Evolutionary conservation across 2,797 vertebrate genomes (phyloP), one percentile per base, ranked within the genome.

Genomic region (Argyrosomus regius): DNA sequence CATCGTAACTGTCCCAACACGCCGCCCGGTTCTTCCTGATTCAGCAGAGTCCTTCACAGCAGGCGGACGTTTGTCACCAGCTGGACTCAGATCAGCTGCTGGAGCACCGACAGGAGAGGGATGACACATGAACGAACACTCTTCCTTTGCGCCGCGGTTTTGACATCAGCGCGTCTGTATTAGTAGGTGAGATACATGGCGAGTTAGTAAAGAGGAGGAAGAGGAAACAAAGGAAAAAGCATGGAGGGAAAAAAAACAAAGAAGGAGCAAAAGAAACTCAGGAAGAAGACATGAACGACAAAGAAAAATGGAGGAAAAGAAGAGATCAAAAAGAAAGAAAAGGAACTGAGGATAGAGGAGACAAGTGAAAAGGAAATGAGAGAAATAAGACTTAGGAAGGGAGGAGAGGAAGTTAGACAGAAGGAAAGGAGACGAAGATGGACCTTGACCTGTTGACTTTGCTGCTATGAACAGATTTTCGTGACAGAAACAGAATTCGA

Each of bases 41-140:
- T 92, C 91, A 89, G 85, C 89, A 91, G 81, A 80, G 73, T 86
- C 81, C 80, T 86, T 82, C 79, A 13, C 83, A 59, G 82, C 82
- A 35, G 82, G 74, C 53, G 0, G 52, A 22, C 71, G 31, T 83
- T 75, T 80, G 80, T 88, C 86, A 89, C 66, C 67, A 66, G 72
- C 82, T 83, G 86, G 82, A 82, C 78, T 50, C 49, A 6, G 65
- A 84, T 80, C 74, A 53, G 75, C 60, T 4, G n/a, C 61, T 10
- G 64, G 22, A 57, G 60, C 57, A 3, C 5, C 22, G 35, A 24
- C 63, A 66, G 63, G 6, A 18, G 28, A 68, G 39, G 9, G 45
- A 71, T 56, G 75, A 35, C 54, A 46, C 58, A 28, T 4, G 28
- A n/a, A 72, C 18, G 4, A 2, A 53, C 39, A 45, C 12, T 20